These are phyloP conservation scores for Mylabris sibirica DNA, from an alignment of 2,888 invertebrate species.

Conservation along the genomic window DNA sequence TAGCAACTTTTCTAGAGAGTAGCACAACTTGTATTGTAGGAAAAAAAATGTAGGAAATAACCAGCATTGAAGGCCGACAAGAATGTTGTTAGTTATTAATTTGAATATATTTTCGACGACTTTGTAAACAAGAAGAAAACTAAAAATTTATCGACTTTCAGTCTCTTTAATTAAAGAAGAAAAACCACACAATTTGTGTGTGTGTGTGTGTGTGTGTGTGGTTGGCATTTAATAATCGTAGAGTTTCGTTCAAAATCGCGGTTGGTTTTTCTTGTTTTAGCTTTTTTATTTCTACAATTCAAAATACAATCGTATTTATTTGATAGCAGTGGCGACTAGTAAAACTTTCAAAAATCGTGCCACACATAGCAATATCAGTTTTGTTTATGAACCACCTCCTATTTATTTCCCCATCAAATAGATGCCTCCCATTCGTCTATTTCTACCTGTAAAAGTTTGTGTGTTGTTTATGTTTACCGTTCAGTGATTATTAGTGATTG, in stretches of 20 bases:
- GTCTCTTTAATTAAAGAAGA: neutral
- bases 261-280: constrained; percentile 4
- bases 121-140: no score
- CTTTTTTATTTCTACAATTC: neutral
- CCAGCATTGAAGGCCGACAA: no score
- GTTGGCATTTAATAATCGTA: neutral
- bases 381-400: neutral
- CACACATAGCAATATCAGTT: neutral
- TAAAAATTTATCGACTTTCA: no score
- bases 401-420: no score
- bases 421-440: neutral
- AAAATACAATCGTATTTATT: neutral
- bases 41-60: no score
- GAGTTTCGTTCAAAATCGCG: neutral
- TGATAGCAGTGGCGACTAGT: neutral
- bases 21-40: no score
- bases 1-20: no score
- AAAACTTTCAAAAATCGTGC: neutral
- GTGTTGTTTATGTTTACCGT: neutral
- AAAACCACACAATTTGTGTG: neutral
- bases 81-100: no score
- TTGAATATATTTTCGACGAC: no score
- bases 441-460: no score
- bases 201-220: no score
- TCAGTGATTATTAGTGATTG: neutral